Percentiles rank a stretch among this genome's conserved stretches.
Evolutionary conservation across 1,140 invertebrate species (phyloP).

Genomic region (Schlechtendalia chinensis): DNA sequence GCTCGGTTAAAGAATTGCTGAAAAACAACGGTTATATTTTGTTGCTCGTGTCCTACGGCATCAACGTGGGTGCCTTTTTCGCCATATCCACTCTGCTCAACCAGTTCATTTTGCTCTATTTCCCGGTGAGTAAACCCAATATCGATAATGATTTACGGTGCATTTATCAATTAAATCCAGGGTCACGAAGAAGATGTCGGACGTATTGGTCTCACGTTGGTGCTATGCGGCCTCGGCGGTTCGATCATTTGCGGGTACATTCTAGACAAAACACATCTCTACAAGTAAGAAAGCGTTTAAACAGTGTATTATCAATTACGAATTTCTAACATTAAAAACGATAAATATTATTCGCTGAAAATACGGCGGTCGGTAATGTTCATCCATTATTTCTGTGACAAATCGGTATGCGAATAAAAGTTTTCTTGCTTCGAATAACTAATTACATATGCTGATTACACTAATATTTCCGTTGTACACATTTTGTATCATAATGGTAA

Average conservation of each 20-base stretch:
- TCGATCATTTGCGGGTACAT: slow-evolving; percentile 83
- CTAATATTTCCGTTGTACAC: no score
- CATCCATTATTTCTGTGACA: no score
- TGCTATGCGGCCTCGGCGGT: slow-evolving; percentile 83
- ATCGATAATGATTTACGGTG: slow-evolving; percentile 54
- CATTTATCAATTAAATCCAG: slow-evolving; percentile 58
- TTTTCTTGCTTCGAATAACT: no score
- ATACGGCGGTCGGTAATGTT: no score
- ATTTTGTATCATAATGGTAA: no score
- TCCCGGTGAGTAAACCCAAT: slow-evolving; percentile 64
- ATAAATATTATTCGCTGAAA: no score
- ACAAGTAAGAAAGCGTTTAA: slow-evolving; percentile 66
- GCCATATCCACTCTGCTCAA: slow-evolving; percentile 88
- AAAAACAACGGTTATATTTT: slow-evolving; percentile 76
- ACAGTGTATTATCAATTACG: background rate
- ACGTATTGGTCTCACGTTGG: slow-evolving; percentile 82
- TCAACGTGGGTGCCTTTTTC: slow-evolving; percentile 92
- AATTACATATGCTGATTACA: no score
- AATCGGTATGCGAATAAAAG: no score
- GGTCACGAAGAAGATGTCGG: slow-evolving; percentile 72
- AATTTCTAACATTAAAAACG: background rate
- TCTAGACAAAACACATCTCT: slow-evolving; percentile 79
- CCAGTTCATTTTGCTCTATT: slow-evolving; percentile 77
- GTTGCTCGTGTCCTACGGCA: slow-evolving; percentile 80
- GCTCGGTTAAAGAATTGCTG: slow-evolving; percentile 71